Evolutionary conservation across 2,113 vertebrate genomes (phyloP).

Genomic region (Myotis lucifugus): DNA sequence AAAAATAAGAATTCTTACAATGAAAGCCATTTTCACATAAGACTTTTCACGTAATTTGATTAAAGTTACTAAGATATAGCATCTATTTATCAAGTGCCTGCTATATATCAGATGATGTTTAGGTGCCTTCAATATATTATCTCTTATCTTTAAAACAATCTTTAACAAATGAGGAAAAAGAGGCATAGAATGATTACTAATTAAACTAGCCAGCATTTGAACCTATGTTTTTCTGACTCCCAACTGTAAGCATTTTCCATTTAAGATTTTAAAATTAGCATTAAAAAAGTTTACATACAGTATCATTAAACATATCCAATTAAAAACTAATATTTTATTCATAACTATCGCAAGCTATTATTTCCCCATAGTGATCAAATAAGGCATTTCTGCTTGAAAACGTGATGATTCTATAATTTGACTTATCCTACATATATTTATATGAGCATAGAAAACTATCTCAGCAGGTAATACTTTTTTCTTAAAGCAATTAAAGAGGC

Average conservation of each 20-base stretch:
- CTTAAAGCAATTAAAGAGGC: constrained; percentile 26
- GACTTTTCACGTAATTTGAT: background rate
- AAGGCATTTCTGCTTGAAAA: constrained; percentile 39
- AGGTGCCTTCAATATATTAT: background rate
- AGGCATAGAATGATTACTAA: background rate
- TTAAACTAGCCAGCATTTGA: background rate
- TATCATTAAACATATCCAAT: constrained; percentile 50
- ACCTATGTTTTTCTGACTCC: constrained; percentile 29
- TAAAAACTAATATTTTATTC: constrained; percentile 61
- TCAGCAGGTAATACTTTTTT: constrained; percentile 34
- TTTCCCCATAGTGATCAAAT: constrained; percentile 57
- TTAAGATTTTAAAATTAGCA: constrained; percentile 46
- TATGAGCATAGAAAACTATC: constrained; percentile 22
- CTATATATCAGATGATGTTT: background rate
- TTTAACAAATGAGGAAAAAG: constrained; percentile 37
- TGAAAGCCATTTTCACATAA: constrained; percentile 45
- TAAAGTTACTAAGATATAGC: constrained; percentile 11
- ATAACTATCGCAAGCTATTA: constrained; percentile 51
- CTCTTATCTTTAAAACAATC: constrained; percentile 33
- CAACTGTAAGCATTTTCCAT: background rate
- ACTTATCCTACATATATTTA: constrained; percentile 57
- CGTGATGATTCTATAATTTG: constrained; percentile 58
- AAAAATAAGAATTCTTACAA: constrained; percentile 41
- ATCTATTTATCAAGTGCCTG: constrained; percentile 12
- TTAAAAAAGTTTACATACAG: constrained; percentile 23